These are phyloP conservation scores for Bombus confusus DNA, from an alignment of 1,140 invertebrate genomes.

Conservation along the genomic window DNA sequence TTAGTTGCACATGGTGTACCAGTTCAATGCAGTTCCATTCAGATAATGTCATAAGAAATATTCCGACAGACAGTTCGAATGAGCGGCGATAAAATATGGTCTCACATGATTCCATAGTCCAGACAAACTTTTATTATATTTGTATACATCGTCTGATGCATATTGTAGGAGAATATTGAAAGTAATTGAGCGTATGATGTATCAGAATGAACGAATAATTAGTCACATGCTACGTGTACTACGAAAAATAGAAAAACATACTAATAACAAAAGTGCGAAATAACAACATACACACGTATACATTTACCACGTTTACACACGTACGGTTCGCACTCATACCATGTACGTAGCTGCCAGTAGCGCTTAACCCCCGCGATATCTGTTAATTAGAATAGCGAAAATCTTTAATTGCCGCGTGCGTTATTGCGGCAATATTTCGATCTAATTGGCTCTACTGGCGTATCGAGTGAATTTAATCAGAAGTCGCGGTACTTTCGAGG, in stretches of 20 bases:
- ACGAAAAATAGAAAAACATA: no score
- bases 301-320: no score
- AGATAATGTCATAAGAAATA: constrained; percentile 17
- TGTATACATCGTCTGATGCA: background rate
- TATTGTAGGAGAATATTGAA: background rate
- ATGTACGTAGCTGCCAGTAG: no score
- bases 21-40: constrained; percentile 15
- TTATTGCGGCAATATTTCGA: constrained; percentile 9
- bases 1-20: background rate
- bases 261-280: no score
- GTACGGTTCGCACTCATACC: no score
- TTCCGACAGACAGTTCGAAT: background rate
- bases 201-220: no score
- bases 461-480: constrained; percentile 11
- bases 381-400: constrained; percentile 13
- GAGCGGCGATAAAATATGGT: constrained; percentile 17
- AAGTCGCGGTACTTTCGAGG: constrained; percentile 5
- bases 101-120: constrained; percentile 16
- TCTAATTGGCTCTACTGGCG: constrained; percentile 17
- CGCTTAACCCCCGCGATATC: no score
- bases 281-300: background rate
- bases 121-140: constrained; percentile 18
- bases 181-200: no score
- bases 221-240: no score
- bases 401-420: background rate